Percentiles rank a stretch among this genome's conserved stretches.
Evolutionary conservation across 2,113 vertebrate genomes (phyloP).

Genomic region (Pelodiscus sinensis): DNA sequence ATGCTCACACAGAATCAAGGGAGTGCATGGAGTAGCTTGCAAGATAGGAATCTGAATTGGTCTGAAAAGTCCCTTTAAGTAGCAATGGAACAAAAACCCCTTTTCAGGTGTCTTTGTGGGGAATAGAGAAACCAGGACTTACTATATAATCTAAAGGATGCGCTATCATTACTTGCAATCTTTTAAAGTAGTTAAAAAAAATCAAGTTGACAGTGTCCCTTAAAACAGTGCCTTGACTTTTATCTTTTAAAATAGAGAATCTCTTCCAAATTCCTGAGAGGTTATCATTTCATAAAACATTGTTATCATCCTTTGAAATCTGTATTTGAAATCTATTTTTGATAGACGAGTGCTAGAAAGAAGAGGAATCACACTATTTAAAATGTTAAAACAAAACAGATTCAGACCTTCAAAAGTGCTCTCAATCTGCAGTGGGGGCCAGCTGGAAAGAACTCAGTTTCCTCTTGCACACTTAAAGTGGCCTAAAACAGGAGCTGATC

Average conservation of each 20-base stretch:
- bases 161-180: background rate
- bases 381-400: background rate
- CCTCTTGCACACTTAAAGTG: background rate
- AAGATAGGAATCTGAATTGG: constrained; percentile 5
- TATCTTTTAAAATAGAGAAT: background rate
- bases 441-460: background rate
- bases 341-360: background rate
- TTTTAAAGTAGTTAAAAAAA: background rate
- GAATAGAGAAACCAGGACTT: too few species aligned
- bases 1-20: background rate
- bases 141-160: background rate
- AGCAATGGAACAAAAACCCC: background rate
- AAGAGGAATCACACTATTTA: background rate
- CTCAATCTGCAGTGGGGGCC: background rate
- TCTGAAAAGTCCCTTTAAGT: background rate
- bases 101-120: background rate
- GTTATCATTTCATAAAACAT: background rate
- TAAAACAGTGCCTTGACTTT: background rate
- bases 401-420: background rate
- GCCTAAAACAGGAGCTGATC: background rate
- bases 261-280: background rate
- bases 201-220: background rate
- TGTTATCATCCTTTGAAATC: background rate
- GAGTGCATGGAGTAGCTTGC: background rate
- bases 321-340: background rate